Evolutionary conservation across 1,140 invertebrate genomes (phyloP).

Genomic region (Halictus rubicundus): DNA sequence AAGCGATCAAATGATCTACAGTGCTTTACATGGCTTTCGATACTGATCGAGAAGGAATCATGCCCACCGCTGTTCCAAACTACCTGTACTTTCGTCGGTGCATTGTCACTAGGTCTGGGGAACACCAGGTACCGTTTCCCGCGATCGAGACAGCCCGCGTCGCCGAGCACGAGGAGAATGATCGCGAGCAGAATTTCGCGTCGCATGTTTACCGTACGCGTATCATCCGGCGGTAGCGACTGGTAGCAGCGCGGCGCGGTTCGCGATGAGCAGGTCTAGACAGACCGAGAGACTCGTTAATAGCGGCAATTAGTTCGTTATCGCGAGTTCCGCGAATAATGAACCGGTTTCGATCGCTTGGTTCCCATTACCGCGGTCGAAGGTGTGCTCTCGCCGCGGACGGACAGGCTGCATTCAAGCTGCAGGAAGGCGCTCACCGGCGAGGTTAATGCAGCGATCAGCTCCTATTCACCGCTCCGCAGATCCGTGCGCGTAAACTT

Average conservation of each 20-base stretch:
- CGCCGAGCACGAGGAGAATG: not conserved
- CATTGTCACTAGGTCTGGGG: conserved; percentile 54
- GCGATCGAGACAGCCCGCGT: not conserved
- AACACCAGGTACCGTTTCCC: conserved; percentile 74
- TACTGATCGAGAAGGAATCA: too few relatives aligned
- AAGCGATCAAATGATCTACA: too few relatives aligned
- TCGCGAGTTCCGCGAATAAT: conserved; percentile 52
- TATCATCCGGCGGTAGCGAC: not conserved
- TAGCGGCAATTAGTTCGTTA: conserved; percentile 39
- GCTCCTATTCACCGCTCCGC: conserved; percentile 3
- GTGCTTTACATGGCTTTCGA: too few relatives aligned
- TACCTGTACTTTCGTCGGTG: conserved; percentile 75
- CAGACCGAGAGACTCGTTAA: conserved; percentile 31
- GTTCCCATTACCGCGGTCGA: not conserved
- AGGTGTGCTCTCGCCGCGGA: not conserved
- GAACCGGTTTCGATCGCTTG: conserved; percentile 37
- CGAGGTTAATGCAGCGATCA: conserved; percentile 23
- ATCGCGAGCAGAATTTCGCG: not conserved
- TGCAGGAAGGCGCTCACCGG: not conserved
- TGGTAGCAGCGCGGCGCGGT: not conserved
- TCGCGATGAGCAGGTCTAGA: not conserved
- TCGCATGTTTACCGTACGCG: conserved; percentile 1
- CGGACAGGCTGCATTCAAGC: conserved; percentile 20
- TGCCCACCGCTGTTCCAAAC: too few relatives aligned
- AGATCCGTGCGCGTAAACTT: not conserved